Base-by-base conservation (phyloP, 2,113 vertebrate genomes). In the Halcyon senegalensis region DNA sequence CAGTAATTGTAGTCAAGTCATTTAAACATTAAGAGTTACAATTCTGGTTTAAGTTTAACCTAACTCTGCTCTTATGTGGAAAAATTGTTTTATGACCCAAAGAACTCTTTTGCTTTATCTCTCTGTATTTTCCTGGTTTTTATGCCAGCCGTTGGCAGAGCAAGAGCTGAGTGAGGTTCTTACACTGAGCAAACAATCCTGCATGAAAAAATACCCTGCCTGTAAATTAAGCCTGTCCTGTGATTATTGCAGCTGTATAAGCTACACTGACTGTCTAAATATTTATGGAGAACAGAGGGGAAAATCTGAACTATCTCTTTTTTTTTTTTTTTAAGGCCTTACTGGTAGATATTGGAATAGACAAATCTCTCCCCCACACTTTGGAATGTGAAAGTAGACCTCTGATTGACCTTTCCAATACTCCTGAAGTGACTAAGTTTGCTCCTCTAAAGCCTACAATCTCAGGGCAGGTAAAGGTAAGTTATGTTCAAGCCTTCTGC, bases 361-460 rank as follows among this genome's bases (percentile, higher is more conserved):
- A 94, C 1, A 80, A 67, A 37, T 84, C 87, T 21, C 3, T 84
- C 33, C 27, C 85, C 55, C 4, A 70, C 6, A 0, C 59, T 48
- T 27, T 51, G 48, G 93, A 89, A 13, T 69, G 77, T 80, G 97
- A 96, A 21, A 94, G 78, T 7, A 92, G 90, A 62, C 98, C 97
- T 89, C 96, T 98, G 48, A 98, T 98, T 9, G 98, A 98, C 84
- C 97, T 98, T 89, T 95, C 94, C 14, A 98, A 98, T 84, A 98
- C 98, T 30, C 98, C 98, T 1, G 98, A 98, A 81, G 8, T 74
- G 33, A 91, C 11, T 55, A 96, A 93, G 63, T 35, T 41, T 13
- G 2, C 23, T 21, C 59, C 37, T 28, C 21, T 93, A 39, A 98
- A 98, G 59, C 84, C 97, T 46, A 9, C 24, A 3, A 35, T 92